Evolutionary conservation across 1,140 invertebrate genomes (phyloP), one percentile per base, ranked within the genome.

Genomic region (Mizuhopecten yessoensis): DNA sequence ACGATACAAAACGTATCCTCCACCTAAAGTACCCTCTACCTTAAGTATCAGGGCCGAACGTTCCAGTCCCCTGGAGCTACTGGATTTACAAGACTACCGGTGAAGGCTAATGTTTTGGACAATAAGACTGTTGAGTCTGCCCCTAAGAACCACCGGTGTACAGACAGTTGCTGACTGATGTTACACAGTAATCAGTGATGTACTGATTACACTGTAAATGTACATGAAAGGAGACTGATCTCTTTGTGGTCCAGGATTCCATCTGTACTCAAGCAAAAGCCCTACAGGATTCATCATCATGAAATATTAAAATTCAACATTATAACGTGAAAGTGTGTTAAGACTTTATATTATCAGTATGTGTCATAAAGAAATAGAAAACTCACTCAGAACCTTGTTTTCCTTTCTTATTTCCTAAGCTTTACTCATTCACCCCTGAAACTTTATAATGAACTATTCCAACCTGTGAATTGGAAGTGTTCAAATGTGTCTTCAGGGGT

Each of bases 161-260:
- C 57, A 2, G n/a, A 75, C 57, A 75, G 57, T 75, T 75, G 57
- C 57, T 75, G 23, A 75, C 57, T 75, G n/a, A 75, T 75, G 57
- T n/a, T 75, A 7, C 17, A 20, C 9, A 17, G 23, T 75, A 29
- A n/a, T 75, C 29, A 75, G 9, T 29, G 57, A 75, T 75, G 23
- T n/a, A 75, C 57, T 75, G 57, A 75, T 75, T 17, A 75, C 1
- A 75, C 29, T n/a, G 7, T 3, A 75, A 23, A 75, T n/a, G 23
- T 3, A 75, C 57, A 75, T n/a, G 23, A 75, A 75, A 75, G 57
- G n/a, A n/a, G 23, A 17, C 3, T 29, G 5, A 75, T n/a, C 1
- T 75, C 57, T 13, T 75, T 39, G 36, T 5, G 17, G 15, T 75
- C 23, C 57, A 75, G 57, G 1, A 9, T 75, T 75, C n/a, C 29